These are phyloP conservation scores for Trichoplusia ni DNA, from an alignment of 1,140 invertebrate species.

Conservation along the genomic window DNA sequence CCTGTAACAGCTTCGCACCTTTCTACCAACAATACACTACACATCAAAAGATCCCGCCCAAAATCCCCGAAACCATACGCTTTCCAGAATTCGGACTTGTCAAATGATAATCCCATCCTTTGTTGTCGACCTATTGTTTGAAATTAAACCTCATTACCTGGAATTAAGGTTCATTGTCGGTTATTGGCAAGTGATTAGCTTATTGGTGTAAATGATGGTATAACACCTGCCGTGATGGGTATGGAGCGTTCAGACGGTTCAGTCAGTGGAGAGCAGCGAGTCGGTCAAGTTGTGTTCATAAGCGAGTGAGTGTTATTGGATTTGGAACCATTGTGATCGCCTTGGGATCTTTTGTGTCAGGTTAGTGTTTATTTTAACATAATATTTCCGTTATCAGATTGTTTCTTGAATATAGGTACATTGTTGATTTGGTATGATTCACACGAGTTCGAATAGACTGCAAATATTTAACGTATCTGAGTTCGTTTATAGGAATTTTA, in stretches of 20 bases:
- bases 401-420: too few relatives aligned
- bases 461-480: too few relatives aligned
- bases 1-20: too few relatives aligned
- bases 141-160: neutral
- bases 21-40: too few relatives aligned
- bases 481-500: too few relatives aligned
- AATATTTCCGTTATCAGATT: too few relatives aligned
- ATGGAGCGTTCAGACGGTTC: slow-evolving; percentile 30
- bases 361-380: slow-evolving; percentile 40
- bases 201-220: slow-evolving; percentile 8
- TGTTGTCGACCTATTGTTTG: neutral
- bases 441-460: too few relatives aligned
- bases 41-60: neutral
- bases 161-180: neutral
- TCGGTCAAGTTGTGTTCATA: slow-evolving; percentile 38
- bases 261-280: slow-evolving; percentile 43
- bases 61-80: neutral
- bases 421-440: too few relatives aligned
- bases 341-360: slow-evolving; percentile 42
- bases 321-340: slow-evolving; percentile 22
- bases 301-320: slow-evolving; percentile 30
- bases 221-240: neutral
- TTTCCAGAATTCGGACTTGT: neutral
- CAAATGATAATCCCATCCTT: neutral
- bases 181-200: neutral